Evolutionary conservation across 2,113 vertebrate species (phyloP), one percentile per base, ranked within the genome.

Genomic region (Dolichotis patagonum): DNA sequence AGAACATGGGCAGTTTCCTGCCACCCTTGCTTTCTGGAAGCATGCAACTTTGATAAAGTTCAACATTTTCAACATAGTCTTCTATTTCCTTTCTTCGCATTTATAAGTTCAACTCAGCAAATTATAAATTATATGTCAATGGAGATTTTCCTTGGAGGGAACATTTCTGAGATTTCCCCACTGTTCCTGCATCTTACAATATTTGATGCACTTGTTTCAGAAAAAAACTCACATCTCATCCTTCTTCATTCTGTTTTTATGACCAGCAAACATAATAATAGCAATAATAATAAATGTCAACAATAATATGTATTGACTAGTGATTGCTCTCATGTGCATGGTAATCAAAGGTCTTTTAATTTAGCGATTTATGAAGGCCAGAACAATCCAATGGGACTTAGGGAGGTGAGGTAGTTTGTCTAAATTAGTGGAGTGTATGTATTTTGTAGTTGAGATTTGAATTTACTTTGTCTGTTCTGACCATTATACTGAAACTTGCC

Each of bases 91-190:
- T 67, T 71, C 11, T 91, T 85, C n/a, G 2, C 11, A 63, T 63
- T 87, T 67, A 75, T 38, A 97, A 95, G n/a, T 38, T 85, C 71
- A 71, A 5, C 49, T 95, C 54, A 32, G 4, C 46, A 63, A 82
- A 58, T 88, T 80, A 32, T 46, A 46, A 77, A 17, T 67, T 69
- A 69, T 69, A 1, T 22, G 26, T 69, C 71, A 49, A 3, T 63
- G 7, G 9, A 5, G 13, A 30, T 63, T 93, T 85, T 88, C 32
- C 24, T 85, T 83, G 49, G 3, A 75, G 28, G 71, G 46, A 58
- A 67, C 26, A 13, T 75, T 81, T 43, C 41, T 46, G 41, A 63
- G 24, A 82, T 12, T n/a, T 56, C 9, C 7, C 81, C 32, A 20
- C 46, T 89, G 12, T 1, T 71, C 38, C 11, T 58, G 6, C 52